Percentiles rank a stretch among this genome's conserved stretches.
Conservation (phyloP, 2,797 vertebrate species). For the Cheirogaleus major region DNA sequence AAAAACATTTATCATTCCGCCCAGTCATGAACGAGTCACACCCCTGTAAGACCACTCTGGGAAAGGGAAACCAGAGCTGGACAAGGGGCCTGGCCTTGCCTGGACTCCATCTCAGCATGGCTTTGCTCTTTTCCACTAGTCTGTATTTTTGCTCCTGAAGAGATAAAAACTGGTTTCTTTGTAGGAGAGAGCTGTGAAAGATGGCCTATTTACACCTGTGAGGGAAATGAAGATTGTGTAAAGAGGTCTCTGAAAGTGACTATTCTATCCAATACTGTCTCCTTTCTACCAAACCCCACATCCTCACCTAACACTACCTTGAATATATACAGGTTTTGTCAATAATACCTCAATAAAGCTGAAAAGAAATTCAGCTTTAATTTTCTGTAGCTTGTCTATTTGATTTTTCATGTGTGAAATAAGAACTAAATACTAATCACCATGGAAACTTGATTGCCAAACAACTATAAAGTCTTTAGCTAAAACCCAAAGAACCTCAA, state of each 20-base stretch:
- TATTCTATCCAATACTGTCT: not conserved
- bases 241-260: not conserved
- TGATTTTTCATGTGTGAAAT: not conserved
- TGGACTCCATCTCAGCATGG: not conserved
- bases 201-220: not conserved
- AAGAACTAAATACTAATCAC: conserved; percentile 75
- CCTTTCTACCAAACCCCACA: not conserved
- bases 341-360: not conserved
- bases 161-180: not conserved
- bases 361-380: conserved; percentile 41
- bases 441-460: conserved; percentile 77
- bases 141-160: not conserved
- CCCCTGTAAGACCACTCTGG: not conserved
- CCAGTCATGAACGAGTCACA: not conserved
- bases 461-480: conserved; percentile 63
- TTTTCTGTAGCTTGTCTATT: conserved; percentile 44
- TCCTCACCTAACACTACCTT: not conserved
- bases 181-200: too few relatives aligned
- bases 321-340: not conserved
- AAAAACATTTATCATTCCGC: not conserved
- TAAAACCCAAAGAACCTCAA: conserved; percentile 29
- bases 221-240: not conserved
- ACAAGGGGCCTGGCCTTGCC: not conserved
- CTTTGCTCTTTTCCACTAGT: not conserved
- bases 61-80: not conserved